phyloP scores from a whole-genome alignment of 1,140 invertebrate species.

The Diploscapter pachys region DNA sequence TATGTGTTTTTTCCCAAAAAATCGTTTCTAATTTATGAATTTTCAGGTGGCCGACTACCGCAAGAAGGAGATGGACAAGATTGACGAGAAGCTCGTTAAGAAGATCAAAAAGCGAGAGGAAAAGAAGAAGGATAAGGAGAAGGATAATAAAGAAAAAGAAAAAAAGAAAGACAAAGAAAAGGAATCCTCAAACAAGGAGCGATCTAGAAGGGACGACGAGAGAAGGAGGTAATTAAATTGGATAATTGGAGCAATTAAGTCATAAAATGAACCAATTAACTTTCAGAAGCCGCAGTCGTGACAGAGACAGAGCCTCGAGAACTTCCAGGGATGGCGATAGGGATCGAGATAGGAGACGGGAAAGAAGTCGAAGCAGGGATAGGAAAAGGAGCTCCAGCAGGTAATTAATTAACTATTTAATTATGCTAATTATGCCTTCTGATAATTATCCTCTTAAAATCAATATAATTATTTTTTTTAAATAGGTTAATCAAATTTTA shows the following conservation, averaged over 20 bases:
- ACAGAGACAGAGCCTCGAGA: constrained; percentile 5
- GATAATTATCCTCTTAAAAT: too few relatives aligned
- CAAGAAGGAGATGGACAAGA: constrained; percentile 2
- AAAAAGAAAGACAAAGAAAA: constrained; percentile 18
- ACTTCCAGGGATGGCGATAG: constrained; percentile 9
- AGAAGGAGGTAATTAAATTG: background rate
- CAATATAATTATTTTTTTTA: background rate
- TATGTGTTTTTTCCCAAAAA: background rate
- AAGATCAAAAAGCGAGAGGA: constrained; percentile 8
- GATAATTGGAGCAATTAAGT: background rate
- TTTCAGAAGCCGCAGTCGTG: background rate
- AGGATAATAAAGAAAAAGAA: constrained; percentile 26
- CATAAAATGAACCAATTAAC: background rate
- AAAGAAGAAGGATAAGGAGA: constrained; percentile 22
- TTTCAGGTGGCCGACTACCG: constrained; percentile 16
- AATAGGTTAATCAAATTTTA: background rate
- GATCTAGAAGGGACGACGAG: constrained; percentile 9
- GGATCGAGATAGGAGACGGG: constrained; percentile 9
- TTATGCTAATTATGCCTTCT: too few relatives aligned
- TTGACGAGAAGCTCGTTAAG: constrained; percentile 5
- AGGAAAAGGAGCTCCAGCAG: constrained; percentile 6
- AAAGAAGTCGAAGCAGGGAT: constrained; percentile 11
- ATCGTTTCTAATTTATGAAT: background rate
- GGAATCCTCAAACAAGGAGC: background rate
- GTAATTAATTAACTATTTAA: background rate